Evolutionary conservation across 2,113 vertebrate species (phyloP).

Genomic region (Sturnus vulgaris): DNA sequence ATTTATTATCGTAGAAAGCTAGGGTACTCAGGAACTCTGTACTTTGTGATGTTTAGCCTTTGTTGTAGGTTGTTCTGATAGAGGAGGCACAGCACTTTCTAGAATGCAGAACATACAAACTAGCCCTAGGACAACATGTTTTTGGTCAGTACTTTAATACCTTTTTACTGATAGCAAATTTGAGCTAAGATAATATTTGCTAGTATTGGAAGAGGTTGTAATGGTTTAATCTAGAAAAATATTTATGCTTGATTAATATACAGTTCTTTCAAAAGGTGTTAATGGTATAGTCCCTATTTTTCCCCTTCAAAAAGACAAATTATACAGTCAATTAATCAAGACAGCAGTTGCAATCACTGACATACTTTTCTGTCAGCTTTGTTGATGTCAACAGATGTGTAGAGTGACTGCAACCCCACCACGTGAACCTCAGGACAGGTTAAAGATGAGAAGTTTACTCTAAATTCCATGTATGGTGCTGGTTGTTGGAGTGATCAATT

Average conservation of each 20-base stretch:
- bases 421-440: neutral
- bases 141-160: neutral
- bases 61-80: neutral
- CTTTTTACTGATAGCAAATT: neutral
- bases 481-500: neutral
- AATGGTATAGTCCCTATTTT: neutral
- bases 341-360: neutral
- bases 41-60: neutral
- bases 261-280: neutral
- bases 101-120: neutral
- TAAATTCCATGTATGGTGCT: neutral
- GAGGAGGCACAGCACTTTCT: neutral
- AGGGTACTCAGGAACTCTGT: neutral
- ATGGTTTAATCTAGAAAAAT: neutral
- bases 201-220: neutral
- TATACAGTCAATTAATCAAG: conserved; percentile 2
- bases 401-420: neutral
- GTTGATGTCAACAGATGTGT: neutral
- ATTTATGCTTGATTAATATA: neutral
- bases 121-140: neutral
- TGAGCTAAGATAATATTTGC: neutral
- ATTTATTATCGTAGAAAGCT: neutral
- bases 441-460: neutral
- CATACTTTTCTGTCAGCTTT: neutral
- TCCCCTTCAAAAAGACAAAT: neutral